phyloP scores from a whole-genome alignment of 2,888 invertebrate species.

The Agonum fuliginosum region DNA sequence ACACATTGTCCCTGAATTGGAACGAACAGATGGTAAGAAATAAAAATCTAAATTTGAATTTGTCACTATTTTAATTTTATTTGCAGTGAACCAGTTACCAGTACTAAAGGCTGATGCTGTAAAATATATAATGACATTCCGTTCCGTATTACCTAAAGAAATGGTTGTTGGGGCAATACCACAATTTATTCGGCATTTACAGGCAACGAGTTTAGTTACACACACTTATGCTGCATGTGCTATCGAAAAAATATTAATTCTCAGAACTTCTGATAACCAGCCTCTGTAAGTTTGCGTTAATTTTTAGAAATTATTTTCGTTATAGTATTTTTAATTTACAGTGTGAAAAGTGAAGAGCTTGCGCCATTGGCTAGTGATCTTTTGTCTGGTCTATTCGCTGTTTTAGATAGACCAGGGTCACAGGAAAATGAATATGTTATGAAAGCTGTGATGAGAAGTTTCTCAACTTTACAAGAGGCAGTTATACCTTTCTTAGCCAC shows the following conservation, averaged over 20 bases:
- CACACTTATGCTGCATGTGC: constrained; percentile 96
- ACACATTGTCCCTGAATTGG: constrained; percentile 91
- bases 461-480: constrained; percentile 86
- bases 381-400: constrained; percentile 84
- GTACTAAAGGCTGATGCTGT: constrained; percentile 97
- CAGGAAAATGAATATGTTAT: constrained; percentile 98
- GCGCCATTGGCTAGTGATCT: constrained; percentile 81
- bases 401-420: constrained; percentile 83
- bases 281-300: constrained; percentile 73
- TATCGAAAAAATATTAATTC: constrained; percentile 89
- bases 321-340: constrained; percentile 66
- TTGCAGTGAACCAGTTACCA: constrained; percentile 88
- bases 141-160: constrained; percentile 90
- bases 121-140: constrained; percentile 97
- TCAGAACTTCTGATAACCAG: constrained; percentile 77
- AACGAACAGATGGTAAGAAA: constrained; percentile 79
- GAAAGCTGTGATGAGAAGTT: constrained; percentile 97
- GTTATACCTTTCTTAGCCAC: constrained; percentile 87
- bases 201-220: constrained; percentile 88
- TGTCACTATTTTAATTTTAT: no score
- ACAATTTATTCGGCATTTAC: constrained; percentile 85
- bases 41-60: background rate
- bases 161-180: constrained; percentile 85
- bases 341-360: constrained; percentile 78
- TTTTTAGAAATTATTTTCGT: background rate